Conservation (phyloP, 2,797 vertebrate species). For the Pangasius djambal region DNA sequence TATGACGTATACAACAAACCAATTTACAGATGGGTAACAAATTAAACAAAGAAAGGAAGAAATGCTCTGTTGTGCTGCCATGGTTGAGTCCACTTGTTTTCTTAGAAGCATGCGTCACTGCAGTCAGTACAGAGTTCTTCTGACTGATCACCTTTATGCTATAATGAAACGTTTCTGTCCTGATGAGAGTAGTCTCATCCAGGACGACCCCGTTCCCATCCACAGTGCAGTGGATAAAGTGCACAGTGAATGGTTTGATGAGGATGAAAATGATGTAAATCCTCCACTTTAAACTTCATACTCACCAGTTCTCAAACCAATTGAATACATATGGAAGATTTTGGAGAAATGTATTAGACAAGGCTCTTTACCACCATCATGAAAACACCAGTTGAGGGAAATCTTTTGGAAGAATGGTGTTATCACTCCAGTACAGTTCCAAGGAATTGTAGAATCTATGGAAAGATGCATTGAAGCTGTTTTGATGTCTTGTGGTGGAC, state of each 20-base stretch:
- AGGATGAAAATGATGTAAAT: not conserved
- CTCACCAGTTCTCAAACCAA: no score
- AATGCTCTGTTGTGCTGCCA: not conserved
- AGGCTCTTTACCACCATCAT: not conserved
- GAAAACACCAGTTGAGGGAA: not conserved
- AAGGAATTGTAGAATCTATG: not conserved
- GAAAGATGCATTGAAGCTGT: not conserved
- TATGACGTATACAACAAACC: not conserved
- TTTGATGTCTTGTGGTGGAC: not conserved
- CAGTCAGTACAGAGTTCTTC: not conserved
- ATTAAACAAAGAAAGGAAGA: not conserved
- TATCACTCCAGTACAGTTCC: not conserved
- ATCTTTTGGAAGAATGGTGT: not conserved
- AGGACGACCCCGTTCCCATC: not conserved
- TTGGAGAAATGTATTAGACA: not conserved
- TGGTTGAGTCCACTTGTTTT: not conserved
- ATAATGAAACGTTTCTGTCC: not conserved
- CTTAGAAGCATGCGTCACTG: not conserved
- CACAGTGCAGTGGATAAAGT: not conserved
- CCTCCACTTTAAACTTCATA: not conserved
- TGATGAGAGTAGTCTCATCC: not conserved
- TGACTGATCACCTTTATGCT: not conserved
- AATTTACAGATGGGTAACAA: conserved; percentile 11
- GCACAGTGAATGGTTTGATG: not conserved
- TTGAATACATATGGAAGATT: not conserved